Conservation (phyloP, 2,113 vertebrate genomes). For the Rana temporaria region DNA sequence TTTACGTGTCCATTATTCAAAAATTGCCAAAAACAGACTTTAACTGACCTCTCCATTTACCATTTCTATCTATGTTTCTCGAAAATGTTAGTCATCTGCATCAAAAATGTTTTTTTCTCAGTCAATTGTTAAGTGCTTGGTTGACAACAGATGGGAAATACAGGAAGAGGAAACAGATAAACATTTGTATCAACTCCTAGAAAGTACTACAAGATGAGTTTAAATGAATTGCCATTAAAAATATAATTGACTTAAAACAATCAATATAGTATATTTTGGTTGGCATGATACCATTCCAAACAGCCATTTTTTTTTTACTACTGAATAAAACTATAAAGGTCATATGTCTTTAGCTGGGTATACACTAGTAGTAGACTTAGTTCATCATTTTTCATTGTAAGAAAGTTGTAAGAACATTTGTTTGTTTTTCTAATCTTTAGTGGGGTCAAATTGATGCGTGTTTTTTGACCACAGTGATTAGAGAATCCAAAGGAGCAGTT, state of each 20-base stretch:
- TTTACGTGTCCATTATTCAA: slow-evolving; percentile 12
- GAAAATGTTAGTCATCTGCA: slow-evolving; percentile 44
- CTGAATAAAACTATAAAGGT: too few species aligned
- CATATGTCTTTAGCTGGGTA: too few species aligned
- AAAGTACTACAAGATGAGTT: slow-evolving; percentile 14
- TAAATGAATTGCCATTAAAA: slow-evolving; percentile 4
- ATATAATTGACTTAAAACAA: neutral
- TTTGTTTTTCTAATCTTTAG: too few species aligned
- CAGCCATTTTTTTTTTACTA: too few species aligned
- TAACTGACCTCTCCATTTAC: slow-evolving; percentile 29
- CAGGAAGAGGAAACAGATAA: slow-evolving; percentile 32
- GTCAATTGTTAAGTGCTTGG: slow-evolving; percentile 17
- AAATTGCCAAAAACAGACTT: slow-evolving; percentile 6
- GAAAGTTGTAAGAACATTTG: too few species aligned
- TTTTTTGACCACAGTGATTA: too few species aligned
- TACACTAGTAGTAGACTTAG: too few species aligned
- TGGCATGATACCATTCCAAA: too few species aligned
- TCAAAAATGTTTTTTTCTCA: slow-evolving; percentile 30
- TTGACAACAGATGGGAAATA: slow-evolving; percentile 51
- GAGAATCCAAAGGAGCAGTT: too few species aligned
- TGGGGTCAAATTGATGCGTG: too few species aligned
- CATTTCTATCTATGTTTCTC: slow-evolving; percentile 41
- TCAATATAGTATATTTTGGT: neutral
- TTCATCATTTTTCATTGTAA: too few species aligned
- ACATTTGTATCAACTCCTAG: neutral